Percentiles rank a stretch among this genome's conserved stretches.
Conservation (phyloP, 2,113 vertebrate species). For the Verasper variegatus region DNA sequence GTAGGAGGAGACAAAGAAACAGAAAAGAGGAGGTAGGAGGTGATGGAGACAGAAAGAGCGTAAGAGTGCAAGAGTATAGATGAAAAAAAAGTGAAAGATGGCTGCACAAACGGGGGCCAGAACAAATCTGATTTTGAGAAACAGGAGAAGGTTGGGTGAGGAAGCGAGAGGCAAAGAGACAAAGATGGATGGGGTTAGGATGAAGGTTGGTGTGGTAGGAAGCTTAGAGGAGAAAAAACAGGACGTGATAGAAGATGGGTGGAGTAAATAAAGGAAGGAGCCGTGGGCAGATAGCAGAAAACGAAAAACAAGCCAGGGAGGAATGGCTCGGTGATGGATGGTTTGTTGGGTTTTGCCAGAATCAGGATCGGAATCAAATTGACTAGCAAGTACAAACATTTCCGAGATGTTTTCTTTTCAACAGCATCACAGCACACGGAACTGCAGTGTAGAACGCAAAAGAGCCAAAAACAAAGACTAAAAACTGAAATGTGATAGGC, state of each 20-base stretch:
- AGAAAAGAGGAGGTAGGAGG: conserved; percentile 35
- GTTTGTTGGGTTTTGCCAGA: conserved; percentile 1
- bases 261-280: conserved; percentile 10
- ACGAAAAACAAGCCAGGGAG: neutral
- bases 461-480: conserved; percentile 4
- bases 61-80: conserved; percentile 1
- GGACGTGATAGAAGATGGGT: neutral
- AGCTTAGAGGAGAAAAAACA: neutral
- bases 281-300: neutral
- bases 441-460: neutral
- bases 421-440: conserved; percentile 1
- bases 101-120: neutral
- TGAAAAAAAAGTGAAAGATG: neutral
- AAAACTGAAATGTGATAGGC: conserved; percentile 18
- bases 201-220: neutral
- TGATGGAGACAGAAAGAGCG: conserved; percentile 20
- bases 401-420: conserved; percentile 6
- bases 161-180: neutral
- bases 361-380: neutral
- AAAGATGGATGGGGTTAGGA: conserved; percentile 13
- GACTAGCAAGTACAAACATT: conserved; percentile 15
- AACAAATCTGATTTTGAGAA: neutral
- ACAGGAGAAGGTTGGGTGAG: neutral
- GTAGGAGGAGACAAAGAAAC: conserved; percentile 29
- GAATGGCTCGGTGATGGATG: conserved; percentile 27